phyloP scores from a whole-genome alignment of 2,888 invertebrate genomes.

The Cephus nigrinus region DNA sequence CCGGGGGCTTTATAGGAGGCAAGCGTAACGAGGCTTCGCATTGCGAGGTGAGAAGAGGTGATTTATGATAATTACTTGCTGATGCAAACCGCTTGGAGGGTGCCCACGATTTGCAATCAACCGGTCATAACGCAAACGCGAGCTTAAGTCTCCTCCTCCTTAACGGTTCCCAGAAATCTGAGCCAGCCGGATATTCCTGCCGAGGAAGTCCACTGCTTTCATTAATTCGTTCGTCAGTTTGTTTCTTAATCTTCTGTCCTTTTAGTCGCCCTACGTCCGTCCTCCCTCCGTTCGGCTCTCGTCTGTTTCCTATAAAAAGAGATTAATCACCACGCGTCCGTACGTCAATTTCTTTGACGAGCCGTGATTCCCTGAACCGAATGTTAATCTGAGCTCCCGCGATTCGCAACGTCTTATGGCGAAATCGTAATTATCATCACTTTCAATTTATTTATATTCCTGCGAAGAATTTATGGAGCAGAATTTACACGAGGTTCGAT shows the following conservation, averaged over 20 bases:
- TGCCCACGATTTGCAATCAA: constrained; percentile 39
- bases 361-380: not conserved
- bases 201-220: no score
- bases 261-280: not conserved
- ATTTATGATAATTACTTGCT: constrained; percentile 58
- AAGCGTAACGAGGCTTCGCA: constrained; percentile 28
- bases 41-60: constrained; percentile 37
- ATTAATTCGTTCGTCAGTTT: no score
- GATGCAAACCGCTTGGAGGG: constrained; percentile 44
- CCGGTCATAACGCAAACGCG: constrained; percentile 21
- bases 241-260: not conserved
- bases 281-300: not conserved
- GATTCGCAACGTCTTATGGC: no score
- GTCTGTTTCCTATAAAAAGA: no score
- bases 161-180: constrained; percentile 53
- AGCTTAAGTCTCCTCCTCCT: constrained; percentile 27
- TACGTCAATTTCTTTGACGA: not conserved
- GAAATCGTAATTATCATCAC: no score
- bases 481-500: no score
- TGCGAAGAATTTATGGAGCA: no score
- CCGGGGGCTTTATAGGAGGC: constrained; percentile 29
- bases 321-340: no score
- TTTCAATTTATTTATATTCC: no score
- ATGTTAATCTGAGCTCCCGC: no score
- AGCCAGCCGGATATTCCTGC: constrained; percentile 9